Evolutionary conservation across 2,113 vertebrate genomes (phyloP).

Genomic region (Ancistrus triradiatus): DNA sequence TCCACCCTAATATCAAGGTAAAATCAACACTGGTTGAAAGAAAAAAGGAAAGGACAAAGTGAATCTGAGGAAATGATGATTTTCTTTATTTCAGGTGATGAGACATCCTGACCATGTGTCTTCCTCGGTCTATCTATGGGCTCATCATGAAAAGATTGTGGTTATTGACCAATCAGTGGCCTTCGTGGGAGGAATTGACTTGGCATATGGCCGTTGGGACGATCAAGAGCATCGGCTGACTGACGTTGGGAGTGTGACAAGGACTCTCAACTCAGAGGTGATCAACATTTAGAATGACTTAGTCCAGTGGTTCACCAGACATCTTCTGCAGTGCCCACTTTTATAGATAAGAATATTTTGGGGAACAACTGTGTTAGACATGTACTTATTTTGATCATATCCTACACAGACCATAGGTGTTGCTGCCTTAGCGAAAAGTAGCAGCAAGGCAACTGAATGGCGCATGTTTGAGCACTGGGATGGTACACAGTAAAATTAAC

Average conservation of each 20-base stretch:
- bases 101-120: slow-evolving; percentile 95
- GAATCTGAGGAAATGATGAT: neutral
- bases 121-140: slow-evolving; percentile 91
- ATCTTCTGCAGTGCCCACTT: no score
- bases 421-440: no score
- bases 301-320: no score
- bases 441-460: no score
- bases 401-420: no score
- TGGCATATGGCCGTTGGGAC: slow-evolving; percentile 95
- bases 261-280: slow-evolving; percentile 41
- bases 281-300: neutral
- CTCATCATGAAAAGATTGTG: slow-evolving; percentile 93
- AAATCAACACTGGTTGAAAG: neutral
- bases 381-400: no score
- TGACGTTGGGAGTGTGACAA: slow-evolving; percentile 80
- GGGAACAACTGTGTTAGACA: no score
- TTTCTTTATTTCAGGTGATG: slow-evolving; percentile 78
- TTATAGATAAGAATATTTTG: no score
- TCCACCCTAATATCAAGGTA: slow-evolving; percentile 95
- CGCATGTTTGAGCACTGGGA: no score
- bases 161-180: slow-evolving; percentile 90
- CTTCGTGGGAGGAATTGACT: slow-evolving; percentile 90
- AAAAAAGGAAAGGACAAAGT: neutral
- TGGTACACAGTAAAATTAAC: no score
- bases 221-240: slow-evolving; percentile 88